Conservation (phyloP, 23 tunicate species). For the Ciona savignyi region DNA sequence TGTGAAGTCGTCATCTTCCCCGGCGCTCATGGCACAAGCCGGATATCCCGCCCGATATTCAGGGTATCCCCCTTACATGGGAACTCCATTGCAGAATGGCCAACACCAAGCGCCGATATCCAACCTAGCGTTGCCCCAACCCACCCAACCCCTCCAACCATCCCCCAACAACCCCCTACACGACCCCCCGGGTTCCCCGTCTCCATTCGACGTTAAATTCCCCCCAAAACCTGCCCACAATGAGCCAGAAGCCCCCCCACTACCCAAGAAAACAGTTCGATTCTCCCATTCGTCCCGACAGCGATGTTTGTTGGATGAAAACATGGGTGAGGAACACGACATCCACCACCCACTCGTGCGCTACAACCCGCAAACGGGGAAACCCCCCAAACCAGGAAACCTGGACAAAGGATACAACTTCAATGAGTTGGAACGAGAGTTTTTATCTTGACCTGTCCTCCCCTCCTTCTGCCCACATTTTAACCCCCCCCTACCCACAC, state of each 20-base stretch:
- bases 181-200: background rate
- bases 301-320: slow-evolving; percentile 55
- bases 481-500: too few species aligned
- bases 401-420: background rate
- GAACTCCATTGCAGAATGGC: background rate
- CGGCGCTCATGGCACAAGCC: background rate
- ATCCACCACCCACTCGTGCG: slow-evolving; percentile 64
- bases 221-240: slow-evolving; percentile 7
- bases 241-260: slow-evolving; percentile 14
- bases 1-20: background rate
- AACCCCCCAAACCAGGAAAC: background rate
- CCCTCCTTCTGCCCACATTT: too few species aligned
- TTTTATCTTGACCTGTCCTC: too few species aligned
- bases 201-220: slow-evolving; percentile 4
- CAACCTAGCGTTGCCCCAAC: background rate
- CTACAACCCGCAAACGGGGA: slow-evolving; percentile 38
- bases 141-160: slow-evolving; percentile 3
- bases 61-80: slow-evolving; percentile 2
- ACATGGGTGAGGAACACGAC: slow-evolving; percentile 92
- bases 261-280: slow-evolving; percentile 23
- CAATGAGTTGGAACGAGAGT: slow-evolving; percentile 34
- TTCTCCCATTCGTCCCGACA: slow-evolving; percentile 13
- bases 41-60: background rate
- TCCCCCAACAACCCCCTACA: background rate
- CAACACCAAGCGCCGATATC: background rate